Evolutionary conservation across 2,113 vertebrate species (phyloP).

Genomic region (Lipotes vexillifer): DNA sequence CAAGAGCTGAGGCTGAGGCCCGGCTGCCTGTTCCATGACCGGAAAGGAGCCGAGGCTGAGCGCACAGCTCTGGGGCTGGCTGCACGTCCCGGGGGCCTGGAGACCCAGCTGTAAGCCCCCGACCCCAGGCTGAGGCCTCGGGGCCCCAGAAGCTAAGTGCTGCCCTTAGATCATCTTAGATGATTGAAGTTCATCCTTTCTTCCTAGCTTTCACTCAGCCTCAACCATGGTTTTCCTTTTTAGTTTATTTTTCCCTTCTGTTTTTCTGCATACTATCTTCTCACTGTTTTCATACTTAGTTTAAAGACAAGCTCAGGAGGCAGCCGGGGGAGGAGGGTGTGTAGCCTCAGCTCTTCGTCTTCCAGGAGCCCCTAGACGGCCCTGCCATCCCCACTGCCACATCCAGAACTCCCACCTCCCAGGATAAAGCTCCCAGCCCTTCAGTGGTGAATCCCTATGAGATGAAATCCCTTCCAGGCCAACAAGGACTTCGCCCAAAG

Average conservation of each 20-base stretch:
- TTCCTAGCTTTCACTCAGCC: background rate
- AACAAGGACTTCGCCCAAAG: accelerated
- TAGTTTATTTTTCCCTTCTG: background rate
- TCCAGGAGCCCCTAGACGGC: background rate
- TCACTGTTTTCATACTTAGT: background rate
- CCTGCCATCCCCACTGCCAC: background rate
- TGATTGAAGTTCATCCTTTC: background rate
- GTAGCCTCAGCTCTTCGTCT: accelerated
- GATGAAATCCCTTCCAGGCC: background rate
- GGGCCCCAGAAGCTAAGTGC: accelerated
- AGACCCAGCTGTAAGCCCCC: background rate
- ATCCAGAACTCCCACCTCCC: background rate
- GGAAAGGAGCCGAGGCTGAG: accelerated
- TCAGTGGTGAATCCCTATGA: background rate
- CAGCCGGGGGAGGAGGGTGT: background rate
- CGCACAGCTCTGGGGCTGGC: background rate
- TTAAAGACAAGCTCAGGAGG: background rate
- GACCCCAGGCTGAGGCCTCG: accelerated
- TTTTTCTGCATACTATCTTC: background rate
- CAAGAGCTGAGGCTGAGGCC: too few relatives aligned
- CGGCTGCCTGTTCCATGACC: accelerated
- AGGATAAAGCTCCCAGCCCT: background rate
- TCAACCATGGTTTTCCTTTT: background rate
- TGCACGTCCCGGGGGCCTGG: accelerated
- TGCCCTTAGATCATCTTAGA: accelerated